These are phyloP conservation scores for Crocallis elinguaria DNA, from an alignment of 2,888 invertebrate genomes.

Conservation along the genomic window DNA sequence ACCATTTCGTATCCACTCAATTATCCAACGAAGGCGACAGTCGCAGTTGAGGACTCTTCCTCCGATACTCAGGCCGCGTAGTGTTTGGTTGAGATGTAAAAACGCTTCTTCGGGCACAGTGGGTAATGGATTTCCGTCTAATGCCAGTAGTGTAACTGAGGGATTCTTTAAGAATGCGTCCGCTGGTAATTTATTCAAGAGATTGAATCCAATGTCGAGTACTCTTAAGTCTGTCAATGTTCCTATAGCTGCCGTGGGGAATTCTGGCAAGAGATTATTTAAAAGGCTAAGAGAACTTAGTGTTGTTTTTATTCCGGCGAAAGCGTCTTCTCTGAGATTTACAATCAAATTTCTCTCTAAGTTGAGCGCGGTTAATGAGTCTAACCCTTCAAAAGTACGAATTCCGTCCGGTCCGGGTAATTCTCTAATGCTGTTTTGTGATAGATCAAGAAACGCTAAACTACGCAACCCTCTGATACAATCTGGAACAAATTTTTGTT, in stretches of 20 bases:
- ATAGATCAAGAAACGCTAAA: conserved; percentile 94
- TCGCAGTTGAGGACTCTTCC: conserved; percentile 95
- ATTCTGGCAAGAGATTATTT: conserved; percentile 94
- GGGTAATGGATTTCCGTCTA: conserved; percentile 95
- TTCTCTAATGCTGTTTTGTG: conserved; percentile 94
- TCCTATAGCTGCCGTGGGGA: conserved; percentile 92
- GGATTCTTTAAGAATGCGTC: conserved; percentile 93
- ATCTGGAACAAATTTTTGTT: conserved; percentile 91
- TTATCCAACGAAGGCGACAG: conserved; percentile 94
- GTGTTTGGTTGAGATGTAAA: conserved; percentile 90
- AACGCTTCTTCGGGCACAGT: conserved; percentile 93
- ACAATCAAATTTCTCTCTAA: conserved; percentile 95
- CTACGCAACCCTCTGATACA: conserved; percentile 91
- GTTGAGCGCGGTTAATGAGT: conserved; percentile 93
- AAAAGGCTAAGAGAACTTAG: conserved; percentile 94
- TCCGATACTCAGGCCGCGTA: conserved; percentile 94
- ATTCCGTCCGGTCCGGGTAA: conserved; percentile 89
- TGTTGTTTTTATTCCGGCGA: conserved; percentile 91
- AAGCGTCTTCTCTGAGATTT: conserved; percentile 89
- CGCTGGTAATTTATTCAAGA: conserved; percentile 91
- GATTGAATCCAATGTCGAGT: conserved; percentile 96
- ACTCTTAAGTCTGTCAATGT: conserved; percentile 92
- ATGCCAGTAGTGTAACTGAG: conserved; percentile 92
- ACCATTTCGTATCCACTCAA: conserved; percentile 94
- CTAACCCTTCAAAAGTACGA: conserved; percentile 90